Base-by-base conservation (phyloP, 2,888 invertebrate genomes). In the Tiphia femorata region DNA sequence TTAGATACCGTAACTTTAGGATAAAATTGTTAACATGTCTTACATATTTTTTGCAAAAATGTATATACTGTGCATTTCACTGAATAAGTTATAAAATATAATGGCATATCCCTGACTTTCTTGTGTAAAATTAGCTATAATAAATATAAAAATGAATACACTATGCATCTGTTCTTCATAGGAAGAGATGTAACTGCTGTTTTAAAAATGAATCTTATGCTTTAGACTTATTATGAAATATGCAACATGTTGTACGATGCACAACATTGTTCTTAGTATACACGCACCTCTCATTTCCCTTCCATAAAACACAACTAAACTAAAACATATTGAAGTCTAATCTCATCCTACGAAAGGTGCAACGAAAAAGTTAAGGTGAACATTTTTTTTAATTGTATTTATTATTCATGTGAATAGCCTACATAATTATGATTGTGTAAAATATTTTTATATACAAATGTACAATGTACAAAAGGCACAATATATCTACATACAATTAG, bases 381-480 rank as follows among this genome's bases (percentile, higher is more conserved):
- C 49, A 49, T 59, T 60, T 64, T 67, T 59, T 62, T 50, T 65
- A 68, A 51, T 71, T 71, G 72, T 74, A 73, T 79, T 79, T 79
- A 77, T 78, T 77, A 60, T 74, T 76, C 61, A 59, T 65, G 70
- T 62, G 65, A 64, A 72, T 72, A 72, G 76, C 72, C 75, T 79
- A 80, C 78, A 77, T 73, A 72, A 75, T 72, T 77, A 73, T 70
- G 72, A 76, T 76, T 71, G 75, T 80, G 76, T 81, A 79, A 80
- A 79, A 76, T 79, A 79, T 77, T 77, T 75, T 75, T 82, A 80
- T 81, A 73, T 81, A 82, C 81, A 82, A 80, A 82, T 82, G 73
- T 82, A 82, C 82, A 82, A 79, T 80, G 73, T 81, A 81, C 76
- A 81, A 80, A 81, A 81, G 82, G 82, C 80, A 82, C 82, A 71